A percentile compares a stretch with the other conserved stretches of the same genome.
Evolutionary conservation across 2,113 vertebrate species (phyloP).

Genomic region (Cavia aperea): DNA sequence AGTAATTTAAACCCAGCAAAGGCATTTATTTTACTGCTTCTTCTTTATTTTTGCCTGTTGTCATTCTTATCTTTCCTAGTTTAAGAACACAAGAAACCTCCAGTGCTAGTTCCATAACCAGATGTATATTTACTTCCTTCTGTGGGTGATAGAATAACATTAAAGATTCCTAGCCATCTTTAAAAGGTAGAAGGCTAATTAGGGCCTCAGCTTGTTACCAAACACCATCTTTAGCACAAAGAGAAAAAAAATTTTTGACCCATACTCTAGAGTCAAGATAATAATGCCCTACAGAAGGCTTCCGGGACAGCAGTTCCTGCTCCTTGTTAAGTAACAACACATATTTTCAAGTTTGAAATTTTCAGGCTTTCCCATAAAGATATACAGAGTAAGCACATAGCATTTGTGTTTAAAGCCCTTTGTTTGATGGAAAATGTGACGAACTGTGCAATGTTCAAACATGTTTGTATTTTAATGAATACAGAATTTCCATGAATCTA

Average conservation of each 20-base stretch:
- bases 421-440: not conserved
- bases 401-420: not conserved
- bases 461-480: not conserved
- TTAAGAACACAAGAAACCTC: not conserved
- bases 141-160: not conserved
- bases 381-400: not conserved
- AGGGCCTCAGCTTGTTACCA: not conserved
- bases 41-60: not conserved
- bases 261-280: not conserved
- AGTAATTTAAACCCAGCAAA: not conserved
- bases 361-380: not conserved
- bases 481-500: not conserved
- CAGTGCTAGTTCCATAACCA: not conserved
- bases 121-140: not conserved
- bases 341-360: conserved; percentile 11
- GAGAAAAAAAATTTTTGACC: not conserved
- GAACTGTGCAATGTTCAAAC: not conserved
- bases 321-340: not conserved
- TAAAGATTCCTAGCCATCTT: not conserved
- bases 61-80: not conserved
- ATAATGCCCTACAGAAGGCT: not conserved
- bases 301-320: not conserved
- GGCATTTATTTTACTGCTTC: not conserved
- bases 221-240: not conserved
- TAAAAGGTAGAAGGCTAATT: conserved; percentile 10